Base-by-base conservation (phyloP, 2,888 invertebrate species). In the Drosophila paranaensis region DNA sequence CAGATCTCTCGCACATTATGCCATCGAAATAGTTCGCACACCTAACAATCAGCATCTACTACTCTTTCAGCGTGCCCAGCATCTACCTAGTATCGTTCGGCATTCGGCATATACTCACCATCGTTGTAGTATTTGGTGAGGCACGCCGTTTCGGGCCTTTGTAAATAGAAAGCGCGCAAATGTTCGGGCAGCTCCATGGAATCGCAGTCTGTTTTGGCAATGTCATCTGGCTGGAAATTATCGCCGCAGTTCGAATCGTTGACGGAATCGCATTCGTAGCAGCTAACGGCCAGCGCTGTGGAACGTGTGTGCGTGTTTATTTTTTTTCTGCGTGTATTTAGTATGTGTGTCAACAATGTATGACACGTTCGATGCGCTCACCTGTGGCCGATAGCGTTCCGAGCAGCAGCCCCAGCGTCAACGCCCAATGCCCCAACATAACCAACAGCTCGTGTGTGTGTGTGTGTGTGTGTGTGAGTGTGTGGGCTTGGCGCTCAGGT, bases 201-300 rank as follows among this genome's bases (percentile, higher is more conserved):
- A 74, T 87, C 83, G 54, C 91, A 91, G 46, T 92, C 90, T 10
- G 74, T 82, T 77, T 83, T 81, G 58, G 81, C 70, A 57, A 91
- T 79, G 60, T 88, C 90, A 56, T 90, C 89, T 25, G 83, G 67
- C n/a, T 50, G 53, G 57, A 83, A 83, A 27, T 71, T 66, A 51
- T 78, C 84, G 46, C 89, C 89, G 74, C 92, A 92, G 67, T 84
- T 81, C 27, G 77, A 75, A 76, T 91, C 81, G 68, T 80, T 82
- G 48, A 85, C 73, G 16, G 92, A 91, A 75, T 92, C 92, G 70
- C 92, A 92, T 69, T 91, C 90, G 72, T 89, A 92, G 77, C 92
- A 92, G 50, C 74, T 88, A 67, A 92, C 88, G 54, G 89, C 86
- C 43, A 74, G 64, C 39, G 84, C 91, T 87, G 62, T 73, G 73